Conservation (phyloP, 92 coral and sea anemone species). For the Epizoanthus rinbou region DNA sequence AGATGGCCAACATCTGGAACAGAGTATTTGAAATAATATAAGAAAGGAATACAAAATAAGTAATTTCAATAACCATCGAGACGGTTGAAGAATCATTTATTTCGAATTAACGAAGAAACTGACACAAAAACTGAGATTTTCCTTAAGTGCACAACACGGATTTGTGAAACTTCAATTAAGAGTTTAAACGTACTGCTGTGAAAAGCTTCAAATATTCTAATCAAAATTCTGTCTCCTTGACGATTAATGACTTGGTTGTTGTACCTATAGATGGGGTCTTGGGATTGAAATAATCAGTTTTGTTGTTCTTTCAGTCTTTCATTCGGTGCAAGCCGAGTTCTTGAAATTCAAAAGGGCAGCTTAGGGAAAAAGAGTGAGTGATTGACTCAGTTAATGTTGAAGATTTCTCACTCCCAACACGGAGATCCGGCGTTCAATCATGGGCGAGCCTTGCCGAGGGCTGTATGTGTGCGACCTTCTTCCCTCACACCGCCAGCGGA, state of each 20-base stretch:
- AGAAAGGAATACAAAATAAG: neutral
- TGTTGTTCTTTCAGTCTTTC: no score
- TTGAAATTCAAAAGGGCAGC: no score
- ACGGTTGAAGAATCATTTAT: neutral
- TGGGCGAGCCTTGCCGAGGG: no score
- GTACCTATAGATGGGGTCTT: no score
- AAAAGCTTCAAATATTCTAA: neutral
- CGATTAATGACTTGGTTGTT: neutral
- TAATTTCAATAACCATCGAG: neutral
- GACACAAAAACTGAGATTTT: neutral
- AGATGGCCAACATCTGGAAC: neutral
- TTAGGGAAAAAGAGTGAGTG: no score
- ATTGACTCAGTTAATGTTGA: no score
- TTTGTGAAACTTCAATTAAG: neutral
- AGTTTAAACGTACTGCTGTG: neutral
- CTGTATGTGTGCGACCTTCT: no score
- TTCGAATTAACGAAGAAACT: neutral
- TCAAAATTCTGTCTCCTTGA: neutral
- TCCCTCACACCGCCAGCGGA: no score
- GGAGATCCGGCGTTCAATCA: no score
- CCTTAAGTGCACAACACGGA: conserved; percentile 16
- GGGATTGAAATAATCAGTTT: no score
- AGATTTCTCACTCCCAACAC: no score
- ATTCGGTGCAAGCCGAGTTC: no score
- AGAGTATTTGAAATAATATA: neutral